These are phyloP conservation scores for Notodonta dromedarius DNA, from an alignment of 2,888 invertebrate genomes.

Conservation along the genomic window DNA sequence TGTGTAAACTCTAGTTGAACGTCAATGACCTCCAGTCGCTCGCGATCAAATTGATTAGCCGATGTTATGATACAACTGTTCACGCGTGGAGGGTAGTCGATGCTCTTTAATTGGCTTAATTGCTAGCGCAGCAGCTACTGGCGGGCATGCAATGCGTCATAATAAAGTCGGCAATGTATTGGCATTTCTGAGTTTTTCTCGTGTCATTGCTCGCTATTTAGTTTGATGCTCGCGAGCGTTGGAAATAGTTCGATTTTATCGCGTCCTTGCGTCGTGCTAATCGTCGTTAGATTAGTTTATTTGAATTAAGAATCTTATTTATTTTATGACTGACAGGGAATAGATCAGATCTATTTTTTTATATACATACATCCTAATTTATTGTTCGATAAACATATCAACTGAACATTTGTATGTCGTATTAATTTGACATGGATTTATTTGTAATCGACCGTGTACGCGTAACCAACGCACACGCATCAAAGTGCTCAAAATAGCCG, in stretches of 20 bases:
- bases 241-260: slow-evolving; percentile 13
- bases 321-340: neutral
- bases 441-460: slow-evolving; percentile 8
- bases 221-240: slow-evolving; percentile 4
- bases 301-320: neutral
- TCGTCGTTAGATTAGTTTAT: neutral
- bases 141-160: slow-evolving; percentile 20
- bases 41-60: slow-evolving; percentile 75
- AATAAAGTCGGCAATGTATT: slow-evolving; percentile 13
- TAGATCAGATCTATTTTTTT: too few relatives aligned
- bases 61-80: slow-evolving; percentile 68
- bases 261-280: neutral
- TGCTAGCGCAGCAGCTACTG: slow-evolving; percentile 40
- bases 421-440: slow-evolving; percentile 8
- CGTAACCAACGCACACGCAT: slow-evolving; percentile 46
- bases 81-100: slow-evolving; percentile 61
- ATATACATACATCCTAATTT: too few relatives aligned
- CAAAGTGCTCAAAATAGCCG: slow-evolving; percentile 65
- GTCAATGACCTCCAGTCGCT: slow-evolving; percentile 66
- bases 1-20: slow-evolving; percentile 24
- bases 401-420: slow-evolving; percentile 1
- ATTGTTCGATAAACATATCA: neutral
- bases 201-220: slow-evolving; percentile 11
- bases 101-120: slow-evolving; percentile 78
- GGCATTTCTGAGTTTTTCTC: slow-evolving; percentile 13